A percentile compares a stretch with the other conserved stretches of the same genome.
Conservation (phyloP, 2,888 invertebrate genomes). For the Patella pellucida region DNA sequence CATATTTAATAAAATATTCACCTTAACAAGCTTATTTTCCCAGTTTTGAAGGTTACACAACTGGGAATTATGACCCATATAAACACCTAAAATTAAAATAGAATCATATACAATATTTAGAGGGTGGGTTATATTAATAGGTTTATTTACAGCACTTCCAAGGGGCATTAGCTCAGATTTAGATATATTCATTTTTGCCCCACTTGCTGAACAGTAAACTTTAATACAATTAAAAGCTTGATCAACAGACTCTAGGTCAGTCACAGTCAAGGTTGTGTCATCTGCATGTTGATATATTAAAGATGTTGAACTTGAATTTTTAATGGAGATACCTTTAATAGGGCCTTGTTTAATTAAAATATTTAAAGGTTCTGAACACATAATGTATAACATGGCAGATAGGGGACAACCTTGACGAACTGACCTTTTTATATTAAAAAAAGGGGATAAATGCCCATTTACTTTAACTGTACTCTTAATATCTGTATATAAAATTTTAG, state of each 20-base stretch:
- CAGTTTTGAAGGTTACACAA: neutral
- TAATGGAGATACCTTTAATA: neutral
- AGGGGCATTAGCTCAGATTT: neutral
- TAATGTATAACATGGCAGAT: neutral
- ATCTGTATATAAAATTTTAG: constrained; percentile 13
- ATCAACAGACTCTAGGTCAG: neutral
- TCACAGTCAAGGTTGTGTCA: too few species aligned
- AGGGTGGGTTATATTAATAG: neutral
- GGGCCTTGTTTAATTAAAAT: neutral
- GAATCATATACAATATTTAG: neutral
- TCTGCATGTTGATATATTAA: neutral
- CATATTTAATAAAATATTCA: neutral
- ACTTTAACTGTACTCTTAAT: constrained; percentile 37
- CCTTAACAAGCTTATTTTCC: neutral
- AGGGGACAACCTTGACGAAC: neutral
- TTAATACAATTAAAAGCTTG: neutral
- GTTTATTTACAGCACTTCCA: neutral
- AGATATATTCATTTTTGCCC: neutral
- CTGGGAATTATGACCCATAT: neutral
- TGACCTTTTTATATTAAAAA: neutral
- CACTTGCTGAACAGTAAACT: neutral
- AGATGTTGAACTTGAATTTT: neutral
- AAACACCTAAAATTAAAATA: neutral
- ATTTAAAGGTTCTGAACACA: neutral
- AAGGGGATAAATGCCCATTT: constrained; percentile 34